phyloP scores from a whole-genome alignment of 2,888 invertebrate species.

The Alloscopus bannaensis region DNA sequence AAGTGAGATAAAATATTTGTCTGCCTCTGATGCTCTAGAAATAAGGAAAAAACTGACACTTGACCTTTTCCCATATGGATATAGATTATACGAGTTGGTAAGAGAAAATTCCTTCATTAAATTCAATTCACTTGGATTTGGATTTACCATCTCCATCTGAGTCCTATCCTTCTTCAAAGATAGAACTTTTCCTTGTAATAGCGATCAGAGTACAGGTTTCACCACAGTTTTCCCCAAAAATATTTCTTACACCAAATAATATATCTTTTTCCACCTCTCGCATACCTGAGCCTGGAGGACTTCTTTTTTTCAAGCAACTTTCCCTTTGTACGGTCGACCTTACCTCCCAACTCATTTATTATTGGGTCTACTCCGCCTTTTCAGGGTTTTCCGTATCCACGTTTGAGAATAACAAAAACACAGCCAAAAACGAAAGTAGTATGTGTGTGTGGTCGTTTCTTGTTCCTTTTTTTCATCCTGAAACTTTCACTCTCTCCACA shows the following conservation, averaged over 20 bases:
- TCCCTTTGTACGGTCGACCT: conserved; percentile 19
- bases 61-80: conserved; percentile 3
- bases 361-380: conserved; percentile 36
- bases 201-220: too few species aligned
- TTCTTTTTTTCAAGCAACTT: conserved; percentile 7
- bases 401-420: conserved; percentile 38
- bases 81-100: neutral
- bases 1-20: too few species aligned
- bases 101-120: conserved; percentile 8
- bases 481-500: conserved; percentile 2
- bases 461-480: conserved; percentile 21
- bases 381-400: conserved; percentile 30
- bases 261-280: conserved; percentile 23
- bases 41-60: neutral
- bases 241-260: neutral
- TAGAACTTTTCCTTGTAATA: too few species aligned
- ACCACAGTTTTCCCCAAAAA: neutral
- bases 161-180: too few species aligned
- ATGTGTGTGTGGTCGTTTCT: conserved; percentile 17
- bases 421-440: conserved; percentile 14
- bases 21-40: too few species aligned
- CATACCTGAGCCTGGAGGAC: too few species aligned
- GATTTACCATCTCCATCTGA: too few species aligned
- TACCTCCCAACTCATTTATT: conserved; percentile 50
- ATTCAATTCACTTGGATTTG: conserved; percentile 1